Percentiles rank a stretch among this genome's conserved stretches.
phyloP scores from a whole-genome alignment of 2,888 invertebrate genomes.

The Acronicta leporina region DNA sequence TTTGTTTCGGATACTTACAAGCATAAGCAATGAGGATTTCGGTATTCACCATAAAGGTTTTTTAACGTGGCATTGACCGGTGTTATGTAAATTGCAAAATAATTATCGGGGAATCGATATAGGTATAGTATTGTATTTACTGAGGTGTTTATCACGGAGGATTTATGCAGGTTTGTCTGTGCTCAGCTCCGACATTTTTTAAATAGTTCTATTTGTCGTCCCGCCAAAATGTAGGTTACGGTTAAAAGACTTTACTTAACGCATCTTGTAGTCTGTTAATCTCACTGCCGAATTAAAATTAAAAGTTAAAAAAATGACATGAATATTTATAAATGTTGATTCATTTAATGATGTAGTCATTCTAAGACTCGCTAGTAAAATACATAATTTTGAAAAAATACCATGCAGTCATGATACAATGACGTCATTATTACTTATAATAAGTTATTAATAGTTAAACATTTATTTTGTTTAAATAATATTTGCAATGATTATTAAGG shows the following conservation, averaged over 20 bases:
- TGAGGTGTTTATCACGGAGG: slow-evolving; percentile 38
- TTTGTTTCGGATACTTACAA: slow-evolving; percentile 41
- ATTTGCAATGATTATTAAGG: slow-evolving; percentile 22
- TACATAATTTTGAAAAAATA: slow-evolving; percentile 1
- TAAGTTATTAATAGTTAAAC: not conserved
- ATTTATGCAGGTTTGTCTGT: slow-evolving; percentile 61
- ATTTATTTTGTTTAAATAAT: slow-evolving; percentile 16
- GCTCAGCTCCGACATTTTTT: slow-evolving; percentile 62
- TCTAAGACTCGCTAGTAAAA: not conserved
- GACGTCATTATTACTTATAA: slow-evolving; percentile 7
- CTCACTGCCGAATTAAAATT: slow-evolving; percentile 8
- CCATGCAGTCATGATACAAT: not conserved
- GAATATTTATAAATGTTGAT: not conserved
- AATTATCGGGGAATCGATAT: slow-evolving; percentile 73
- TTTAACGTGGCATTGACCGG: slow-evolving; percentile 67
- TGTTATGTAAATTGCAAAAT: slow-evolving; percentile 83
- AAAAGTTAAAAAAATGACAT: not conserved
- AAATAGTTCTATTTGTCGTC: slow-evolving; percentile 55
- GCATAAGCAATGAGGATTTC: slow-evolving; percentile 65
- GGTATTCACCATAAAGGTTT: slow-evolving; percentile 69
- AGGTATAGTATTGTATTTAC: slow-evolving; percentile 46
- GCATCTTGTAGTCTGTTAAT: slow-evolving; percentile 25
- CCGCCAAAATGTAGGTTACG: slow-evolving; percentile 61
- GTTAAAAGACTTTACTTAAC: slow-evolving; percentile 41
- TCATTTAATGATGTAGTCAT: not conserved